These are phyloP conservation scores for Lithosia quadra DNA, from an alignment of 2,888 invertebrate genomes.

Conservation along the genomic window DNA sequence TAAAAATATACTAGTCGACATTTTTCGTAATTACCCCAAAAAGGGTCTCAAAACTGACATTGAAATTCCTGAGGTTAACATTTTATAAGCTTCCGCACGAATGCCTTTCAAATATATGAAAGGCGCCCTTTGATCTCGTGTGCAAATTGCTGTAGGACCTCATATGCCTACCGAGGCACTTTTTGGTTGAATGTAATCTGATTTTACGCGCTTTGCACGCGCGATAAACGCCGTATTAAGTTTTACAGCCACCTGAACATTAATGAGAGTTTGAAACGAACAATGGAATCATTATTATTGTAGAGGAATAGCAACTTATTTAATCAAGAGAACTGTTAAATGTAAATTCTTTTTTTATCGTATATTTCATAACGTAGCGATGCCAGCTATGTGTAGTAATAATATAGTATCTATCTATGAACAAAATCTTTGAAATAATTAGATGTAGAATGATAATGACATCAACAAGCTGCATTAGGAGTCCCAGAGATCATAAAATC, in stretches of 20 bases:
- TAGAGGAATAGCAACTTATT: not conserved
- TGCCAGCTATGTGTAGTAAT: too few relatives aligned
- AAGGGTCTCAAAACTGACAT: conserved; percentile 20
- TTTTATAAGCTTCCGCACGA: conserved; percentile 18
- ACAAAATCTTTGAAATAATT: too few relatives aligned
- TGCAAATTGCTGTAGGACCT: conserved; percentile 30
- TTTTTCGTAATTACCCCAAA: conserved; percentile 10
- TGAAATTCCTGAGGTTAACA: conserved; percentile 28
- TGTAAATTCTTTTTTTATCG: not conserved
- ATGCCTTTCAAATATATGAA: conserved; percentile 23
- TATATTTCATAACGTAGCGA: not conserved
- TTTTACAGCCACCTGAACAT: conserved; percentile 8
- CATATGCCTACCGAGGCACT: not conserved
- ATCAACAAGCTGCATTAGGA: too few relatives aligned
- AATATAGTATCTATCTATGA: too few relatives aligned
- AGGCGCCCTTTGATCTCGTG: conserved; percentile 28
- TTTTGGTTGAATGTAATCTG: conserved; percentile 24
- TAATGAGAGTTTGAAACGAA: conserved; percentile 11
- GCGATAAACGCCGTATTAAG: conserved; percentile 18
- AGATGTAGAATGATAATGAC: too few relatives aligned
- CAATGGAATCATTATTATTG: not conserved
- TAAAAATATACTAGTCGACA: not conserved
- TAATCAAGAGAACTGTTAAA: not conserved
- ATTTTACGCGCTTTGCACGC: conserved; percentile 17
- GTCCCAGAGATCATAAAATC: too few relatives aligned